Evolutionary conservation across 2,888 invertebrate species (phyloP).

Genomic region (Caenorhabditis sp.): DNA sequence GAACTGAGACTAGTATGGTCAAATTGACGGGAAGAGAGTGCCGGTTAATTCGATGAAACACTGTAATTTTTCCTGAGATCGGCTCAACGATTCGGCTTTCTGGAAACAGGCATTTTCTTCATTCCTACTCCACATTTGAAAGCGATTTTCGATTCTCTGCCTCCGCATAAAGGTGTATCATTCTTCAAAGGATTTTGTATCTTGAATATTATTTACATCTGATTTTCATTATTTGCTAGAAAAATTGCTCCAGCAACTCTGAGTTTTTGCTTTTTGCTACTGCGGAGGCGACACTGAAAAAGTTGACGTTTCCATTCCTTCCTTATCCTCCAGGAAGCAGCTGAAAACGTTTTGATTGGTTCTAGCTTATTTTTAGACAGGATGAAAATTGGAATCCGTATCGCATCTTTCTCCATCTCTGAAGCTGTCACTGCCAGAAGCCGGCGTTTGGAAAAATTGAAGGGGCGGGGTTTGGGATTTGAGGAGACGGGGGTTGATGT

Average conservation of each 20-base stretch:
- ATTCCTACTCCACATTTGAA: too few relatives aligned
- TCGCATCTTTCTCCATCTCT: conserved; percentile 1
- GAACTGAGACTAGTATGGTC: too few relatives aligned
- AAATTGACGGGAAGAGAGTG: too few relatives aligned
- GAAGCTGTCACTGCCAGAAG: conserved; percentile 36
- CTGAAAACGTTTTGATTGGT: conserved; percentile 19
- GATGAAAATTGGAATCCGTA: neutral
- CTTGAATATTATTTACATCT: conserved; percentile 29
- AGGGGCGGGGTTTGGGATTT: conserved; percentile 28
- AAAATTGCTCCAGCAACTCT: neutral
- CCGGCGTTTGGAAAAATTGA: conserved; percentile 23
- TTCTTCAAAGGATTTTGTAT: conserved; percentile 11
- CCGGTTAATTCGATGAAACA: too few relatives aligned
- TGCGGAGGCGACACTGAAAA: conserved; percentile 20
- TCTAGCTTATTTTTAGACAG: conserved; percentile 14
- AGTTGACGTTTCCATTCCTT: conserved; percentile 17
- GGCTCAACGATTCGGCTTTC: too few relatives aligned
- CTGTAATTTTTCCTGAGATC: too few relatives aligned
- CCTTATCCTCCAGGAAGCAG: neutral
- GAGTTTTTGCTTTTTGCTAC: neutral
- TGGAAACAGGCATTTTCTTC: too few relatives aligned
- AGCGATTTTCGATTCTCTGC: conserved; percentile 3
- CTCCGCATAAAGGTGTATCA: neutral
- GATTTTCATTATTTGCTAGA: neutral
- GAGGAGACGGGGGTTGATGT: conserved; percentile 41